Evolutionary conservation across 1,140 invertebrate genomes (phyloP), one percentile per base, ranked within the genome.

Genomic region (Platyscapa corneri): DNA sequence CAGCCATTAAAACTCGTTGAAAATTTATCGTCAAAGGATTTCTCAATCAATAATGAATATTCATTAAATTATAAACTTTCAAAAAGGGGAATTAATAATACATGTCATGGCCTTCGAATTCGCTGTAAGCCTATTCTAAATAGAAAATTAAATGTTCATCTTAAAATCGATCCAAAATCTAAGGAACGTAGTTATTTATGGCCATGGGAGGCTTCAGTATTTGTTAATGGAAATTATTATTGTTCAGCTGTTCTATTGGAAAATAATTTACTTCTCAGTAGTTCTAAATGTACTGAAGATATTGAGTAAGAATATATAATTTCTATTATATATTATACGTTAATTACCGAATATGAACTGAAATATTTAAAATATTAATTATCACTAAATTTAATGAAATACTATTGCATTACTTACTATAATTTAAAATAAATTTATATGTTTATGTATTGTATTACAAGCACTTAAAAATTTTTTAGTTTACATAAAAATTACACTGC

Each of bases 121-220:
- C 82, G 81, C 7, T 93, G 91, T 78, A 87, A 89, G 85, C 85
- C 89, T 85, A 92, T 87, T 91, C 89, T 90, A 42, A 86, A 83
- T 77, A 77, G 67, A 88, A 87, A 86, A 18, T 84, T 86, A 82
- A 90, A 84, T 78, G 86, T 84, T 20, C 74, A 88, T 70, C 89
- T 87, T 76, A 85, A 75, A 64, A 83, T 87, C 79, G 49, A 89
- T 87, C 53, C 77, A 32, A 77, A 42, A 49, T 88, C 87, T 42
- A 82, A 88, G 37, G 88, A 88, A 49, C 86, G 90, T 23, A 88
- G 88, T 27, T 93, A 93, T 85, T 87, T 91, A 67, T 94, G 94
- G 94, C 96, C 96, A 1, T 97, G 96, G 96, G 91, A 95, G 85
- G 96, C 94, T 0, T 95, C 95, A 86, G 91, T 97, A 56, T 96